These are phyloP conservation scores for Cylas formicarius DNA, from an alignment of 1,140 invertebrate genomes.

Conservation along the genomic window DNA sequence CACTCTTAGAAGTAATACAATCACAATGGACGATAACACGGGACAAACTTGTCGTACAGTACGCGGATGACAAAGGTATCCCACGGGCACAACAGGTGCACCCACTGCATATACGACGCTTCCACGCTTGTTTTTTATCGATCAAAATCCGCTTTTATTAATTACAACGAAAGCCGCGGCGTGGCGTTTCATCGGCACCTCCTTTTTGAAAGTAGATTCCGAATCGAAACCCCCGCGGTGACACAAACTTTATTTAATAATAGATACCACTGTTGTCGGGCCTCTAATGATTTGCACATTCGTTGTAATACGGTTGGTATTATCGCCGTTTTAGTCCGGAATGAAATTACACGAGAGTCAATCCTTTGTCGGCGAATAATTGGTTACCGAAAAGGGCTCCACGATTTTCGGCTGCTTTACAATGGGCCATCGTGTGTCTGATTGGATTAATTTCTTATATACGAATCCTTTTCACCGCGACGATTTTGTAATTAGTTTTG, in stretches of 20 bases:
- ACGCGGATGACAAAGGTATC: neutral
- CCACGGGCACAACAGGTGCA: neutral
- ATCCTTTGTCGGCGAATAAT: conserved; percentile 22
- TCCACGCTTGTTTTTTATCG: neutral
- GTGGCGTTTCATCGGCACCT: conserved; percentile 12
- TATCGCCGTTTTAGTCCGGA: conserved; percentile 16
- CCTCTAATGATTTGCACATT: conserved; percentile 24
- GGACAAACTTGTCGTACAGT: conserved; percentile 5
- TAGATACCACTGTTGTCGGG: conserved; percentile 17
- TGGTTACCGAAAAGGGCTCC: conserved; percentile 15
- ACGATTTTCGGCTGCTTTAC: too few species aligned
- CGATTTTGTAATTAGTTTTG: neutral
- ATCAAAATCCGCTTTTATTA: neutral
- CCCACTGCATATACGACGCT: neutral
- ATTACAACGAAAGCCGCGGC: neutral
- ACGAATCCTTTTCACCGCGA: conserved; percentile 4
- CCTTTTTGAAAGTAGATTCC: conserved; percentile 15
- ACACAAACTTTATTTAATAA: conserved; percentile 21
- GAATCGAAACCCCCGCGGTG: conserved; percentile 13
- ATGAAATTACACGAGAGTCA: conserved; percentile 12
- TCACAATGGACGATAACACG: neutral
- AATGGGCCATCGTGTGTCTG: too few species aligned
- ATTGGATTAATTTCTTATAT: conserved; percentile 4
- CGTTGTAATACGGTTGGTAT: conserved; percentile 16
- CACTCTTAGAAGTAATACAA: neutral